A percentile compares a stretch with the other conserved stretches of the same genome.
These are phyloP conservation scores for Sesia bembeciformis DNA, from an alignment of 2,888 invertebrate species.

Conservation along the genomic window DNA sequence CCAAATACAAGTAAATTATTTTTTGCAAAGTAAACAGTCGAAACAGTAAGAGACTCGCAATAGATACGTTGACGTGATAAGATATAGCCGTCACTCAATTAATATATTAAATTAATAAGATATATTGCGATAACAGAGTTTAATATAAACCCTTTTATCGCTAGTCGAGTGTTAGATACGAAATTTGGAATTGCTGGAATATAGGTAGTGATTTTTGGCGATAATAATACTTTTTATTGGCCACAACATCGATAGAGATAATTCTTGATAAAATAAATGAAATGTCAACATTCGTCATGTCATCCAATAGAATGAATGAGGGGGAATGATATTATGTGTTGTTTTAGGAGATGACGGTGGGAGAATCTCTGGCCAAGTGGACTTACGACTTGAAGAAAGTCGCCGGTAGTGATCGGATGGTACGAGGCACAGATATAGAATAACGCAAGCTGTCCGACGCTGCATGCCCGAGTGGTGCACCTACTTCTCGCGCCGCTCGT, in stretches of 20 bases:
- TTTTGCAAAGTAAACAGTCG: neutral
- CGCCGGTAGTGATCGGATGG: too few relatives aligned
- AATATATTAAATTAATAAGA: slow-evolving; percentile 46
- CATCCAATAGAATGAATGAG: too few relatives aligned
- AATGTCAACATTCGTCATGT: too few relatives aligned
- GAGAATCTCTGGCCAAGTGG: too few relatives aligned
- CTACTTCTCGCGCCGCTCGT: too few relatives aligned
- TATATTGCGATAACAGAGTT: slow-evolving; percentile 40
- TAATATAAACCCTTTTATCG: slow-evolving; percentile 43
- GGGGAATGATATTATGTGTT: too few relatives aligned
- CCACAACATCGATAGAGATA: neutral
- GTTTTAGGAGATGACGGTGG: too few relatives aligned
- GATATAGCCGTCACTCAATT: neutral
- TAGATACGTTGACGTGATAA: neutral
- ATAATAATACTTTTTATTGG: neutral
- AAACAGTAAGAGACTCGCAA: neutral
- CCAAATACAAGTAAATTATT: neutral
- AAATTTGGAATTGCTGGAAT: slow-evolving; percentile 7
- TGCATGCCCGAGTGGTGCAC: too few relatives aligned
- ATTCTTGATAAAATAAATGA: neutral
- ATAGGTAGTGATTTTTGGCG: neutral
- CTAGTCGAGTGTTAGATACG: slow-evolving; percentile 20
- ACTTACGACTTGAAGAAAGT: too few relatives aligned
- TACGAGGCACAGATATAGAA: too few relatives aligned
- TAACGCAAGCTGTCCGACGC: too few relatives aligned